These are phyloP conservation scores for Naja naja DNA, from an alignment of 2,113 vertebrate species.

Conservation along the genomic window DNA sequence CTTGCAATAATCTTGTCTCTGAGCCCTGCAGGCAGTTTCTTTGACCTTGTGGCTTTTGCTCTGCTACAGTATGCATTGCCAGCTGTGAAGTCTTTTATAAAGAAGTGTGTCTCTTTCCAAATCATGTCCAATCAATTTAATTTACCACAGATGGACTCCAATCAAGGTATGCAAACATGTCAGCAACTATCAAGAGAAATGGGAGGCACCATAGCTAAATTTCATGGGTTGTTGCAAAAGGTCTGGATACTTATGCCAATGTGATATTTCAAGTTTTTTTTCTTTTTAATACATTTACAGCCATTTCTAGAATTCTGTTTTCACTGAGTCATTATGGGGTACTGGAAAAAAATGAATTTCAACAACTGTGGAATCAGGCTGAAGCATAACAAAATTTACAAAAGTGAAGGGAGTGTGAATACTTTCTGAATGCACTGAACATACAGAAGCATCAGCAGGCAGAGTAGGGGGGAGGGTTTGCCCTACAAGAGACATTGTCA, in stretches of 20 bases:
- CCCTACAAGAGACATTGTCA: not conserved
- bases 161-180: not conserved
- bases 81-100: not conserved
- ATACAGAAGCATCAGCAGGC: not conserved
- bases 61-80: not conserved
- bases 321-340: not conserved
- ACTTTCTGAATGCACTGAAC: not conserved
- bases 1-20: not conserved
- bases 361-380: not conserved
- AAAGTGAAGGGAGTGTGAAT: not conserved
- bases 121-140: not conserved
- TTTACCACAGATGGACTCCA: not conserved
- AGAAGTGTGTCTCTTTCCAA: not conserved
- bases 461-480: not conserved
- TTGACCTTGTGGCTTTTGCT: not conserved
- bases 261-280: not conserved
- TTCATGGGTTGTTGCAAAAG: not conserved
- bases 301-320: not conserved
- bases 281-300: not conserved
- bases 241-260: not conserved
- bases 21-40: not conserved
- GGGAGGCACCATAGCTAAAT: not conserved
- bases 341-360: not conserved
- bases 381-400: not conserved
- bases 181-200: not conserved